Percentiles rank a stretch among this genome's conserved stretches.
These are phyloP conservation scores for Bicyclus anynana DNA, from an alignment of 1,140 invertebrate species.

Conservation along the genomic window DNA sequence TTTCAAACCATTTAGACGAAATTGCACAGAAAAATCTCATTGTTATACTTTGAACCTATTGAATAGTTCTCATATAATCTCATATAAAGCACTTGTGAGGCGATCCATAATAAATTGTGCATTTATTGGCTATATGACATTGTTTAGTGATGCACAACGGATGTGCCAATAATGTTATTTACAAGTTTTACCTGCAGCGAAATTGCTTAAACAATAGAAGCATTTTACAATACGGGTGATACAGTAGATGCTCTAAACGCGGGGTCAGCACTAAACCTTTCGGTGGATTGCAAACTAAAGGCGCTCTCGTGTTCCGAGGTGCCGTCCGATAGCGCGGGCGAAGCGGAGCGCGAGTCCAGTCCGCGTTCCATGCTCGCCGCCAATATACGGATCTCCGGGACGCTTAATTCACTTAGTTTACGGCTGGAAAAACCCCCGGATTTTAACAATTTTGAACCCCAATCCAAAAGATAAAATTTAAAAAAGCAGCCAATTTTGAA, in stretches of 20 bases:
- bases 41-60: no score
- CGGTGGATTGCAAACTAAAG: slow-evolving; percentile 65
- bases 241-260: slow-evolving; percentile 13
- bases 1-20: no score
- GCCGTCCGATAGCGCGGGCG: slow-evolving; percentile 45
- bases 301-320: slow-evolving; percentile 72
- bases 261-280: slow-evolving; percentile 50
- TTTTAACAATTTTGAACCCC: slow-evolving; percentile 18
- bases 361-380: slow-evolving; percentile 87
- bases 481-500: no score
- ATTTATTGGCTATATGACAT: no score
- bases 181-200: no score
- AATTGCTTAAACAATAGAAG: no score
- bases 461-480: slow-evolving; percentile 3
- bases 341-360: slow-evolving; percentile 72
- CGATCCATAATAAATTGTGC: no score
- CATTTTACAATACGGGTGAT: not conserved
- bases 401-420: slow-evolving; percentile 82
- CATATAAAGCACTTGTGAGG: no score
- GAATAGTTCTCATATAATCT: no score
- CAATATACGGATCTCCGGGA: slow-evolving; percentile 87
- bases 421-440: slow-evolving; percentile 75
- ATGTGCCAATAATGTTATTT: no score
- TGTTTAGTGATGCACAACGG: no score
- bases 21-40: no score